Conservation (phyloP, 2,797 vertebrate species). For the Ficedula albicollis region DNA sequence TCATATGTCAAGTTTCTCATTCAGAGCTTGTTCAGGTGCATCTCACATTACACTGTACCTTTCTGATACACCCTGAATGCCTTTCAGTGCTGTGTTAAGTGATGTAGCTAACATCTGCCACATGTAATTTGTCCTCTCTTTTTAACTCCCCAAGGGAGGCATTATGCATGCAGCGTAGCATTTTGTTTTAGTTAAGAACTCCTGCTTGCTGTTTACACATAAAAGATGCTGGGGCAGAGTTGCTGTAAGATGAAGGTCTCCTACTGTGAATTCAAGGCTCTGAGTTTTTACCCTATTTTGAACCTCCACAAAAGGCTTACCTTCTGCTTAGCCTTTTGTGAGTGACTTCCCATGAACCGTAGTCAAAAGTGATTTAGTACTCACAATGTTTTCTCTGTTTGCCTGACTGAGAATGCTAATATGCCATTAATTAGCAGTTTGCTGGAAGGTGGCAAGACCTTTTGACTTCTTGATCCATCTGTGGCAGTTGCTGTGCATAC, state of each 20-base stretch:
- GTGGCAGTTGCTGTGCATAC: background rate
- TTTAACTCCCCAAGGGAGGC: conserved; percentile 33
- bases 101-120: conserved; percentile 62
- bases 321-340: background rate
- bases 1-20: background rate
- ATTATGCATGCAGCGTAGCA: background rate
- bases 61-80: conserved; percentile 9
- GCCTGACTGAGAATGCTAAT: background rate
- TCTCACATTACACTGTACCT: background rate
- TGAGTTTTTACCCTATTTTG: background rate
- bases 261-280: background rate
- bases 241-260: background rate
- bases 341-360: background rate
- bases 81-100: conserved; percentile 48
- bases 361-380: background rate
- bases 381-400: background rate
- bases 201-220: conserved; percentile 4
- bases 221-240: background rate
- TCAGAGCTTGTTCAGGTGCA: conserved; percentile 1
- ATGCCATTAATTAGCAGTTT: background rate
- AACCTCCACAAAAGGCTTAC: background rate
- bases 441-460: background rate
- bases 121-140: conserved; percentile 45
- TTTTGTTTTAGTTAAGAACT: conserved; percentile 56
- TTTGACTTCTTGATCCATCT: background rate